phyloP scores from a whole-genome alignment of 2,888 invertebrate genomes.

The Polydrusus cervinus region DNA sequence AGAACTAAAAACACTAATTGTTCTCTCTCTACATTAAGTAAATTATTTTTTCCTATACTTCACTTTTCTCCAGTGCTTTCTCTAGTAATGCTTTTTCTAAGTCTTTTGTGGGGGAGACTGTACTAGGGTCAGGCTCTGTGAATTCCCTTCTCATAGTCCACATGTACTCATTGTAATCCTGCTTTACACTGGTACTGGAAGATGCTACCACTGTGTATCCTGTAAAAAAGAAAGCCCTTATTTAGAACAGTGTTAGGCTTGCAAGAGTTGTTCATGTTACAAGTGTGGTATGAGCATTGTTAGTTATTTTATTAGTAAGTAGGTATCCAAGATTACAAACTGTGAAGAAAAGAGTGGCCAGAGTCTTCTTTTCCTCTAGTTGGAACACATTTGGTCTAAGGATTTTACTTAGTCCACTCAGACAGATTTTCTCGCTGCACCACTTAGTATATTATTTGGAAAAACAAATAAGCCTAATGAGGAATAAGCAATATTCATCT shows the following conservation, averaged over 20 bases:
- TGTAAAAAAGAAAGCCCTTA: slow-evolving; percentile 14
- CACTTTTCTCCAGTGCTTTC: slow-evolving; percentile 50
- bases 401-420: too few species aligned
- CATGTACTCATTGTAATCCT: slow-evolving; percentile 93
- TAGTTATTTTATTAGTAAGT: too few species aligned
- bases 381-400: too few species aligned
- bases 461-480: too few species aligned
- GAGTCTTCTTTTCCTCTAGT: too few species aligned
- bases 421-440: too few species aligned
- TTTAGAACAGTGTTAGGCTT: neutral
- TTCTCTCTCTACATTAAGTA: neutral
- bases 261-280: too few species aligned
- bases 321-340: too few species aligned
- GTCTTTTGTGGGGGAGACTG: slow-evolving; percentile 52
- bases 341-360: too few species aligned
- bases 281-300: too few species aligned
- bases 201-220: slow-evolving; percentile 89
- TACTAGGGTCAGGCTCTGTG: slow-evolving; percentile 85
- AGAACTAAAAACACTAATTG: neutral
- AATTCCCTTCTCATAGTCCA: slow-evolving; percentile 96
- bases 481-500: too few species aligned
- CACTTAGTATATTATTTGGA: too few species aligned
- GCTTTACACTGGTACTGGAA: slow-evolving; percentile 88
- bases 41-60: slow-evolving; percentile 31
- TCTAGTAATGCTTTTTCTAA: slow-evolving; percentile 54